Conservation (phyloP, 2,888 invertebrate species). For the Lochmaea crataegi region DNA sequence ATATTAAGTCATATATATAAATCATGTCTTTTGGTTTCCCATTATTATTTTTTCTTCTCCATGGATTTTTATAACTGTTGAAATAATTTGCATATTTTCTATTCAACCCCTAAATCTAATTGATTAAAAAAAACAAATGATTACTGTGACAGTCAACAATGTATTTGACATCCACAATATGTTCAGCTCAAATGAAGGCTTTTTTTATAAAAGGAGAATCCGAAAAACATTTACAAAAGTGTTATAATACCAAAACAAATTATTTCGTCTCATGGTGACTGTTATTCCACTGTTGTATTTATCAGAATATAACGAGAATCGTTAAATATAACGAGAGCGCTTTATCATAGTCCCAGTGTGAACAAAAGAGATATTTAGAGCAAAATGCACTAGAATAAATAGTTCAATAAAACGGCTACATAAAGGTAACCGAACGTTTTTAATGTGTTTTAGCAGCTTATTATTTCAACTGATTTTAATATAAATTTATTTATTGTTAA, state of each 20-base stretch:
- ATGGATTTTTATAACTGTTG: too few relatives aligned
- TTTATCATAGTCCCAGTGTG: too few relatives aligned
- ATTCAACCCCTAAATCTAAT: too few relatives aligned
- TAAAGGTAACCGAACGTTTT: not conserved
- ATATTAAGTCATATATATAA: too few relatives aligned
- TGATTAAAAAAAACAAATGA: too few relatives aligned
- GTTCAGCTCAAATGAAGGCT: not conserved
- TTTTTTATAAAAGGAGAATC: not conserved
- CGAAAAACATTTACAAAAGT: conserved; percentile 2
- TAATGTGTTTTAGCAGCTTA: not conserved
- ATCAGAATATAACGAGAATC: not conserved
- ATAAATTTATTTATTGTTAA: not conserved
- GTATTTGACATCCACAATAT: not conserved
- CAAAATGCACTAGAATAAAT: conserved; percentile 6
- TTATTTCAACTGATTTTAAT: not conserved
- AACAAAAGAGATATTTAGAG: not conserved
- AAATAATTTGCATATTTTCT: too few relatives aligned
- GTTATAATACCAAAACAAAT: conserved; percentile 1
- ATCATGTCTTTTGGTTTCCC: too few relatives aligned
- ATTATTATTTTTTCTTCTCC: too few relatives aligned
- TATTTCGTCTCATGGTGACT: conserved; percentile 5
- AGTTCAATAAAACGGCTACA: not conserved
- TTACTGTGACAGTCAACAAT: too few relatives aligned
- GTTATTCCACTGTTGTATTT: conserved; percentile 3
- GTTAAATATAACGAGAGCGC: not conserved